Percentiles rank a stretch among this genome's conserved stretches.
These are phyloP conservation scores for Myotis daubentonii DNA, from an alignment of 2,797 vertebrate species.

Conservation along the genomic window DNA sequence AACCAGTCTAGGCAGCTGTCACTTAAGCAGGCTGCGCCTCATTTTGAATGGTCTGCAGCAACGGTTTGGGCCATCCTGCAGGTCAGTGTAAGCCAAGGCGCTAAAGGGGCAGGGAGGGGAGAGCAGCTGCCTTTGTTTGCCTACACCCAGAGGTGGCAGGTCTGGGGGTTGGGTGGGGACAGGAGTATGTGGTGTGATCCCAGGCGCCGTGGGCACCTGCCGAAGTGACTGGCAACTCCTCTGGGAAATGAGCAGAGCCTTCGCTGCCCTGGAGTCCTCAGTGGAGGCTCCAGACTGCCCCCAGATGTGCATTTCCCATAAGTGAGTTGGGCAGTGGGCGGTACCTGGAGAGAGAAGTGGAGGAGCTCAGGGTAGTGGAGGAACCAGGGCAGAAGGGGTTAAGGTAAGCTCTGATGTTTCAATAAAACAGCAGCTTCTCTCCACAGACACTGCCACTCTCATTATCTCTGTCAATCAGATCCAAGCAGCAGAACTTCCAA, in stretches of 20 bases:
- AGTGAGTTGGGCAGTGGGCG: background rate
- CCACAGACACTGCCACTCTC: conserved; percentile 84
- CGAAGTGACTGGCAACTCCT: background rate
- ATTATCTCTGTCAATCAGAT: conserved; percentile 85
- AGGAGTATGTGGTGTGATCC: background rate
- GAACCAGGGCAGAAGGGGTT: conserved; percentile 83
- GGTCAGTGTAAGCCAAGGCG: background rate
- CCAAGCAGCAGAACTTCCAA: conserved; percentile 84
- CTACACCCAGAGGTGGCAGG: background rate
- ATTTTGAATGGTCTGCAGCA: background rate
- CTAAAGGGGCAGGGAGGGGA: background rate
- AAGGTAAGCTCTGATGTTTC: conserved; percentile 86
- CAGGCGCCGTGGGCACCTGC: too few relatives aligned
- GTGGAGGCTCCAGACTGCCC: background rate
- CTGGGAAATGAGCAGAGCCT: background rate
- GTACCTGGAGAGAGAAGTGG: conserved; percentile 67
- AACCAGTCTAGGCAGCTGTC: background rate
- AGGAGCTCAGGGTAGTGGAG: conserved; percentile 41
- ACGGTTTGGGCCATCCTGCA: background rate
- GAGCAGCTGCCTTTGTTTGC: background rate
- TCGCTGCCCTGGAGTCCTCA: rapidly evolving
- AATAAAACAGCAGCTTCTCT: conserved; percentile 80
- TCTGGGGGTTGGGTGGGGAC: too few relatives aligned
- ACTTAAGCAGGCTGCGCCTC: background rate
- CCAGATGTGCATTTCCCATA: background rate